Base-by-base conservation (phyloP, 2,888 invertebrate species). In the Diarsia mendica region DNA sequence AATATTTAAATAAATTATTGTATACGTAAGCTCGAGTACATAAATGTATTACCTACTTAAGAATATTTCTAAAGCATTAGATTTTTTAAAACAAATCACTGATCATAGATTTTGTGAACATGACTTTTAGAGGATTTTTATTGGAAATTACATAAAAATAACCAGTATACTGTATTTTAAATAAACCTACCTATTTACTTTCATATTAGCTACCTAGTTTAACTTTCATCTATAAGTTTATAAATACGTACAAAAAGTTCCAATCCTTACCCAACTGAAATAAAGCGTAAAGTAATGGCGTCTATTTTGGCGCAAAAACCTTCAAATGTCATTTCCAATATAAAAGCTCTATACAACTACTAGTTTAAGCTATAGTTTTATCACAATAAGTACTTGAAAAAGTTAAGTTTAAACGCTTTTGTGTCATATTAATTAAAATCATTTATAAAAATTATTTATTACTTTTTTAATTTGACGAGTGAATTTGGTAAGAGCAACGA, bases 1-100 rank as follows among this genome's bases (percentile, higher is more conserved):
- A 89, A 79, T 86, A 88, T 90, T 88, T 87, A 89, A 89, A 87
- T 94, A 93, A 93, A 92, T 93, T 93, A 93, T 94, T 94, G 88
- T 92, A 91, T 91, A 91, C 89, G 89, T 93, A 93, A 91, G 90
- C 72, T 76, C 53, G 72, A 82, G 80, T 88, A 87, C 69, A 82
- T 77, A 78, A 13, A 79, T 85, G 75, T 80, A 85, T 84, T 81
- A 69, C 33, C 80, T 88, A 69, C 33, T 81, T 88, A 83, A 87
- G 84, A 73, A 72, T 83, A 87, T 89, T 85, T 77, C 76, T 87
- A 85, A 82, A 84, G 55, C 77, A 64, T 83, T 92, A 92, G 91
- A 92, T 92, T 93, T 93, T 93, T 90, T 92, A 91, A 91, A 88
- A 89, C 87, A 78, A 86, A 84, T 84, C 81, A 83, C 77, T 73